Percentiles rank a stretch among this genome's conserved stretches.
phyloP scores from a whole-genome alignment of 2,888 invertebrate genomes.

The Leptothorax acervorum region DNA sequence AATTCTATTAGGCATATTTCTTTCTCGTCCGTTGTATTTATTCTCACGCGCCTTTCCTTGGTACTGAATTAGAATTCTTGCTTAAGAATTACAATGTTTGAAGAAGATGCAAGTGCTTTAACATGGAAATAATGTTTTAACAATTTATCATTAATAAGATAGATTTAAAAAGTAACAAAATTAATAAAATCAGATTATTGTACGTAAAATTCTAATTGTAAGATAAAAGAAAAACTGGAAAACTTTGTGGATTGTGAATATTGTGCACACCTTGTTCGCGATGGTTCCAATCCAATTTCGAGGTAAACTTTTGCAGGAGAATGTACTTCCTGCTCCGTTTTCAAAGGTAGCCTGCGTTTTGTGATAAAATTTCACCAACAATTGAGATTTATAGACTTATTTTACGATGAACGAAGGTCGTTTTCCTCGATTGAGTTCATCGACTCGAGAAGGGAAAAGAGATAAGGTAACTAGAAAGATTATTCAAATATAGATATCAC shows the following conservation, averaged over 20 bases:
- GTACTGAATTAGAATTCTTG: neutral
- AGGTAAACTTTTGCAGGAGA: constrained; percentile 5
- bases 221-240: neutral
- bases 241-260: neutral
- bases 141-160: neutral
- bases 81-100: neutral
- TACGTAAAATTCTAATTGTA: neutral
- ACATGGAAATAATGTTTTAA: neutral
- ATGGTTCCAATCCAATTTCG: neutral
- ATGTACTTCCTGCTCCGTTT: constrained; percentile 11
- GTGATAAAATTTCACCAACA: neutral
- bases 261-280: no score
- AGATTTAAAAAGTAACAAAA: neutral
- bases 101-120: neutral
- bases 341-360: neutral
- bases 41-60: constrained; percentile 6
- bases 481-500: constrained; percentile 45
- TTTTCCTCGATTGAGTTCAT: constrained; percentile 22
- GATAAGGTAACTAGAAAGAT: neutral
- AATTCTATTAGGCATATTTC: neutral
- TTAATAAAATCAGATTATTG: neutral
- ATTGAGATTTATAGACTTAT: neutral
- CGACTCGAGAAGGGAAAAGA: neutral
- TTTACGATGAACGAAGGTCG: neutral
- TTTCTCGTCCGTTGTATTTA: neutral